Conservation (phyloP, 2,113 vertebrate species). For the Amphiprion ocellaris region DNA sequence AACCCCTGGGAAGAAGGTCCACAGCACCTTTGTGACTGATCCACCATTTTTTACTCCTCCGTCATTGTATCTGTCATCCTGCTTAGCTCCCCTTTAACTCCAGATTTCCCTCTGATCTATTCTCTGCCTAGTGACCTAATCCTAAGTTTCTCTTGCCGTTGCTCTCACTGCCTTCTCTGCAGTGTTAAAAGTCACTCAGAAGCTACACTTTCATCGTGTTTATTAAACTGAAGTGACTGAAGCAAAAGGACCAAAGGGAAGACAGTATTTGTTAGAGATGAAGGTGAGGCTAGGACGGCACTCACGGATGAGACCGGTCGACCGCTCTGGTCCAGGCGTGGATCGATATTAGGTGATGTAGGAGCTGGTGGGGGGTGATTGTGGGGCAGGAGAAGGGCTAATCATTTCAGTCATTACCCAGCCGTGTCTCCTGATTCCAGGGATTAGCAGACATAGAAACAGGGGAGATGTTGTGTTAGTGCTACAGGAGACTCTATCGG, state of each 20-base stretch:
- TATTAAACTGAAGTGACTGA: not conserved
- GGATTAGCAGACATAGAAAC: constrained; percentile 75
- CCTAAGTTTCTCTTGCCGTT: not conserved
- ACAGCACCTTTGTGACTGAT: constrained; percentile 1
- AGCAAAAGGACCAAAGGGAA: constrained; percentile 15
- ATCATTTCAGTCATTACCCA: constrained; percentile 79
- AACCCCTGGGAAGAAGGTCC: not conserved
- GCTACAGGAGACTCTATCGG: constrained; percentile 62
- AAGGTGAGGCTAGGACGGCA: constrained; percentile 37
- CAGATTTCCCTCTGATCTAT: constrained; percentile 21
- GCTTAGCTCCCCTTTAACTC: constrained; percentile 39
- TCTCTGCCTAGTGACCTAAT: constrained; percentile 26
- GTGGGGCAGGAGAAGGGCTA: constrained; percentile 64
- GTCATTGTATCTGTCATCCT: constrained; percentile 32
- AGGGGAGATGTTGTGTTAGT: constrained; percentile 74
- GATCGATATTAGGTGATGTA: constrained; percentile 73
- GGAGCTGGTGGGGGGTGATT: constrained; percentile 39
- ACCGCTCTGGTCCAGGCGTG: constrained; percentile 39
- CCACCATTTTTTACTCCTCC: constrained; percentile 7
- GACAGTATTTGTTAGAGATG: constrained; percentile 19
- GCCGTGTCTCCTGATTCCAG: constrained; percentile 70
- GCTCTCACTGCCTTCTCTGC: not conserved
- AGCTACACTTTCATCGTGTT: not conserved
- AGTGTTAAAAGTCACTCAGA: not conserved
- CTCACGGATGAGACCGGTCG: constrained; percentile 18